Evolutionary conservation across 1,140 invertebrate genomes (phyloP).

Genomic region (Diachasma alloeum): DNA sequence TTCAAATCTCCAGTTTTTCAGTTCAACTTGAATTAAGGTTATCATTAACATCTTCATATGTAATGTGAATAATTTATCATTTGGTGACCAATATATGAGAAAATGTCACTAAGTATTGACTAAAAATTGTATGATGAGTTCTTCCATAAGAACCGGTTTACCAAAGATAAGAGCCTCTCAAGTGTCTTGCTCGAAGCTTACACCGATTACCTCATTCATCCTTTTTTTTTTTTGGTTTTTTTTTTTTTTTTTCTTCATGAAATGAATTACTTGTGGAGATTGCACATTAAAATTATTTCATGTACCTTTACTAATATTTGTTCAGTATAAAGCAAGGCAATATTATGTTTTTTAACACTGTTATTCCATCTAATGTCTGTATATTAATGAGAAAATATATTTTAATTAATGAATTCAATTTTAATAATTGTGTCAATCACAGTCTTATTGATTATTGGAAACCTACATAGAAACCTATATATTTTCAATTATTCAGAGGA

Average conservation of each 20-base stretch:
- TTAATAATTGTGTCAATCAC: slow-evolving; percentile 28
- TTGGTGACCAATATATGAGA: no score
- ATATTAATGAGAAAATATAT: slow-evolving; percentile 19
- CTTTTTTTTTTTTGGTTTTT: neutral
- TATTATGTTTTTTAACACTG: neutral
- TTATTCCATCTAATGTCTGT: neutral
- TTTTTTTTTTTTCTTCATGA: no score
- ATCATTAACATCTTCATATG: no score
- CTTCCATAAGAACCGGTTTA: neutral
- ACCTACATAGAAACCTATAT: neutral
- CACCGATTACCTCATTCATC: neutral
- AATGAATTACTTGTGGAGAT: no score
- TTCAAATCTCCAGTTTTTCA: neutral
- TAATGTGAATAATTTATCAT: no score
- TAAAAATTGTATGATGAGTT: neutral
- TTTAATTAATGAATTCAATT: slow-evolving; percentile 25
- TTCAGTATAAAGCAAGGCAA: no score
- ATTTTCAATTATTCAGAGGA: no score
- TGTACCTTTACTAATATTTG: no score
- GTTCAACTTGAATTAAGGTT: neutral
- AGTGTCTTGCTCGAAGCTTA: neutral
- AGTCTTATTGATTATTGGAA: slow-evolving; percentile 10
- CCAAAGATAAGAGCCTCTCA: neutral
- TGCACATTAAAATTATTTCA: no score
- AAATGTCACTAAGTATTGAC: neutral